Base-by-base conservation (phyloP, 35 echinoderm and acorn worm species). In the Lytechinus pictus region DNA sequence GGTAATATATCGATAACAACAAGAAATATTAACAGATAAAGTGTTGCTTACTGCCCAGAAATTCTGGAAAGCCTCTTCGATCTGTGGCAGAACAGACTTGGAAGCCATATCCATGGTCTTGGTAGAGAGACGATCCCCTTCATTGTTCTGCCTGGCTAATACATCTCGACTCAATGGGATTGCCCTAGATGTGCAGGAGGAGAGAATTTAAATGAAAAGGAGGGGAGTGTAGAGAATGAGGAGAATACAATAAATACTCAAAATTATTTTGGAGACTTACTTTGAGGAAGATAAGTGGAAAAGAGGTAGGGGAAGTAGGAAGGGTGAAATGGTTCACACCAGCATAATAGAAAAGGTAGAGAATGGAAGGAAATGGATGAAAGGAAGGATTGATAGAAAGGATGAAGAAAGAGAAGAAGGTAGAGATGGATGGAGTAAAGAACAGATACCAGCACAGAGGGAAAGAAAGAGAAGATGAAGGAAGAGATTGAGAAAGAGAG, bases 31-130 rank as follows among this genome's bases (percentile, higher is more conserved):
- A n/a, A n/a, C n/a, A n/a, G 66, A 79, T 16, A 79, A n/a, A n/a
- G 8, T 5, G 16, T 79, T n/a, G 19, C 97, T 99, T 96, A 99
- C 98, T 97, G 94, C 95, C 98, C 98, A 99, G 91, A 98, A 99
- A 19, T 95, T 79, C 55, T 94, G 55, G 51, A 99, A 99, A 60
- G 95, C 91, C 54, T 97, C 91, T 60, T 99, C 98, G 44, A 98
- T 87, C 44, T 96, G 86, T 14, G 79, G 96, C 13, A 94, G n/a
- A 57, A 97, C 98, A 71, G 95, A 92, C 89, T 96, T 97, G 87
- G 97, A 95, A 13, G 97, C 97, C 24, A 95, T 86, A 24, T 99
- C 97, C 86, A 99, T 94, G 14, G 96, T 95, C 92, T 97, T 98
- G 24, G 58, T 88, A 4, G 96, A 94, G 44, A 96, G 96, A 89